Conservation (phyloP, 2,888 invertebrate genomes). For the Spodoptera littoralis region DNA sequence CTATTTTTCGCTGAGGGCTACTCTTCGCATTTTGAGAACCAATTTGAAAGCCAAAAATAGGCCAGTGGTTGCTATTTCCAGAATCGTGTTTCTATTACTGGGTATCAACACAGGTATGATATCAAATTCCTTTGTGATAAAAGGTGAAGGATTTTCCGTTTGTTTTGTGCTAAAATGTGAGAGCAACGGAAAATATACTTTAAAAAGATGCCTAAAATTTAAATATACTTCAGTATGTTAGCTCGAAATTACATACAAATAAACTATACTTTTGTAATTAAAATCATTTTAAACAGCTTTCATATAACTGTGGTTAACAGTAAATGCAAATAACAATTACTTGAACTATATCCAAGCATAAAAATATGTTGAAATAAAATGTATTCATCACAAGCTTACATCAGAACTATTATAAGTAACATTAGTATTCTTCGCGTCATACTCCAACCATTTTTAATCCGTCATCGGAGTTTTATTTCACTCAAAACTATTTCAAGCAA, state of each 20-base stretch:
- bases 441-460: slow-evolving; percentile 51
- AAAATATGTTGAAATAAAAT: slow-evolving; percentile 29
- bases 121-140: background rate
- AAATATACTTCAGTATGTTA: too few relatives aligned
- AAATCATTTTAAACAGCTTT: too few relatives aligned
- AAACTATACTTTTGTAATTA: too few relatives aligned
- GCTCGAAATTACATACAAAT: too few relatives aligned
- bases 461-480: slow-evolving; percentile 42
- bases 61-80: background rate
- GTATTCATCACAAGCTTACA: slow-evolving; percentile 44
- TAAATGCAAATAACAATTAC: slow-evolving; percentile 1
- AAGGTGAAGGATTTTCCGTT: background rate
- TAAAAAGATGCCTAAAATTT: too few relatives aligned
- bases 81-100: background rate
- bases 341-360: slow-evolving; percentile 19
- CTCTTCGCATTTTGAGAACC: background rate
- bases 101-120: background rate
- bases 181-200: too few relatives aligned
- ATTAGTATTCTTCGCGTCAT: slow-evolving; percentile 43
- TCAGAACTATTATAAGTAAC: slow-evolving; percentile 27
- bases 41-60: slow-evolving; percentile 24
- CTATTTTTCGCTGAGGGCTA: slow-evolving; percentile 7
- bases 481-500: slow-evolving; percentile 34
- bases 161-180: too few relatives aligned
- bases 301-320: too few relatives aligned